These are phyloP conservation scores for Tryphoninae sp. DNA, from an alignment of 2,888 invertebrate genomes.

Conservation along the genomic window DNA sequence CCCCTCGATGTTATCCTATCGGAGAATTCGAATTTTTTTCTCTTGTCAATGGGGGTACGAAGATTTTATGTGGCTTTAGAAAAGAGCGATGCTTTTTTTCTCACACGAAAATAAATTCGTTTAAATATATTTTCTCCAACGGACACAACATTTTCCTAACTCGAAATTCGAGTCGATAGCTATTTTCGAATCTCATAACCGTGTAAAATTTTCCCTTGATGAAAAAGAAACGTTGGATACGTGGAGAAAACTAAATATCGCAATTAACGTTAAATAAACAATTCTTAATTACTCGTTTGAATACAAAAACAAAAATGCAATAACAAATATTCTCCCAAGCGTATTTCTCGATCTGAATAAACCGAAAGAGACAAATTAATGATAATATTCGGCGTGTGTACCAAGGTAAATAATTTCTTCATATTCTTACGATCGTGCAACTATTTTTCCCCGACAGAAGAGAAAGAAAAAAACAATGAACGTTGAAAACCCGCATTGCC, in stretches of 20 bases:
- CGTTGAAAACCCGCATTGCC: not conserved
- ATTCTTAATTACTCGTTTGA: too few relatives aligned
- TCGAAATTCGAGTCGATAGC: not conserved
- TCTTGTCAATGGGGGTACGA: conserved; percentile 30
- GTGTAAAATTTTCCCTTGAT: not conserved
- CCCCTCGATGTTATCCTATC: conserved; percentile 44
- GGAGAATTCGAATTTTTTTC: conserved; percentile 28
- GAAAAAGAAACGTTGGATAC: conserved; percentile 15
- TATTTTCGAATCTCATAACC: not conserved
- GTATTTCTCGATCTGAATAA: too few relatives aligned
- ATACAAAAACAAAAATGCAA: too few relatives aligned
- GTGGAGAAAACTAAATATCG: not conserved
- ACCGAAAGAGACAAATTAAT: too few relatives aligned
- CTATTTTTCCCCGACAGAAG: too few relatives aligned
- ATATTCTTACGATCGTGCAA: too few relatives aligned
- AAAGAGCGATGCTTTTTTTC: not conserved
- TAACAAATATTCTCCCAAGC: too few relatives aligned
- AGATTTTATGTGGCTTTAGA: conserved; percentile 29
- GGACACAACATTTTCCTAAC: not conserved
- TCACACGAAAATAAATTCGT: not conserved
- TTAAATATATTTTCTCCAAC: conserved; percentile 7
- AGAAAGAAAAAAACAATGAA: not conserved
- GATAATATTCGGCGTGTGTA: too few relatives aligned
- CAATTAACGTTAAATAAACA: too few relatives aligned
- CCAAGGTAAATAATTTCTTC: too few relatives aligned